Evolutionary conservation across 1,140 invertebrate genomes (phyloP), one percentile per base, ranked within the genome.

Genomic region (Drosophila cardini): DNA sequence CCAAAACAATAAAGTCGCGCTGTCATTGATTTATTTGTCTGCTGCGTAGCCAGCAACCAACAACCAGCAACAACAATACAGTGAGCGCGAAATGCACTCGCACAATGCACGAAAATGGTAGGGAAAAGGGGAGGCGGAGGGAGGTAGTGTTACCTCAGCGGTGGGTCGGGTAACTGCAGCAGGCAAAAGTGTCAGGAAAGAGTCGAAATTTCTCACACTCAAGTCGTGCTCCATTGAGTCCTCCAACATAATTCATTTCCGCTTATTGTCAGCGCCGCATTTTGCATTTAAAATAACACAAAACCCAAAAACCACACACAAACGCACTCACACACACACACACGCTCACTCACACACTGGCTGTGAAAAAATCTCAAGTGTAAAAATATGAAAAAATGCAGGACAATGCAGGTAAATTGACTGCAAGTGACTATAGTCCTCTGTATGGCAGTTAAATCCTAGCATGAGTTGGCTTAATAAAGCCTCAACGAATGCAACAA

Each of bases 1-100:
- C 73, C 84, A 78, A 89, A 89, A 89, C 84, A 89, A 89, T 89
- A 89, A 89, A 89, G 84, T 89, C 84, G 84, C 84, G 84, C 84
- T 89, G 84, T 89, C 84, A 89, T 89, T 89, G 84, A 89, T 89
- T 89, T 89, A 89, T 89, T 89, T 89, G 84, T 89, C 84, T 89
- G 84, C 84, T 76, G 80, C 84, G 84, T 79, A 73, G 82, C 67
- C 72, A 63, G 53, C 5, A 26, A 26, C 77, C 5, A 26, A 26
- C 77, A 89, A 89, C 67, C 72, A 63, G 53, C 5, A 26, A 26
- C 77, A 89, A 89, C 84, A 89, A 89, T 89, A 89, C 83, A 84
- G 73, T 87, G 67, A 73, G 74, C 70, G 65, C 84, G 84, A 89
- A 89, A 89, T 89, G 84, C 84, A 89, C 84, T 89, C 78, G 83